phyloP scores from a whole-genome alignment of 2,797 vertebrate genomes.

The Chromis chromis region DNA sequence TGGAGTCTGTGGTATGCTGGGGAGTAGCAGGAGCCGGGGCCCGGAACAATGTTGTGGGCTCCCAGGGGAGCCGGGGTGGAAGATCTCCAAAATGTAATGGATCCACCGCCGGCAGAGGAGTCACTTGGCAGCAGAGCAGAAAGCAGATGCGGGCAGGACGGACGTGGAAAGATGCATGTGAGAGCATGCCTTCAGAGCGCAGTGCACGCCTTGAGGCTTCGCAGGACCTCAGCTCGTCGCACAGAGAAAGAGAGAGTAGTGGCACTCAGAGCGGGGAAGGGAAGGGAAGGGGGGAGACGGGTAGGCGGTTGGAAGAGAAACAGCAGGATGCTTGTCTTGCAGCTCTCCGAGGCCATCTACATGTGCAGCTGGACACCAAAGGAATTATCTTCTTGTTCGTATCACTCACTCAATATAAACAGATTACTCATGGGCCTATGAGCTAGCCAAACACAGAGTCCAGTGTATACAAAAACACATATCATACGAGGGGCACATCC shows the following conservation, averaged over 20 bases:
- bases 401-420: slow-evolving; percentile 77
- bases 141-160: slow-evolving; percentile 60
- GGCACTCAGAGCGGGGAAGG: slow-evolving; percentile 14
- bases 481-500: slow-evolving; percentile 65
- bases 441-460: slow-evolving; percentile 66
- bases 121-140: slow-evolving; percentile 59
- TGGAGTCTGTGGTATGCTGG: slow-evolving; percentile 71
- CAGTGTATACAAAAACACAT: slow-evolving; percentile 73
- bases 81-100: slow-evolving; percentile 73
- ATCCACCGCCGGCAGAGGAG: slow-evolving; percentile 60
- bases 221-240: slow-evolving; percentile 44
- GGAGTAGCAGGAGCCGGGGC: slow-evolving; percentile 62
- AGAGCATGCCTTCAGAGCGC: slow-evolving; percentile 57
- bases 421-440: slow-evolving; percentile 70
- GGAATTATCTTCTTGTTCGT: slow-evolving; percentile 66
- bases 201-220: slow-evolving; percentile 55
- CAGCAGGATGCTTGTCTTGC: slow-evolving; percentile 67
- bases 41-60: slow-evolving; percentile 60
- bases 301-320: slow-evolving; percentile 53
- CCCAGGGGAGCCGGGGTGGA: slow-evolving; percentile 69
- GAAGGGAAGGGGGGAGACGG: slow-evolving; percentile 9
- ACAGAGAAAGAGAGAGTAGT: slow-evolving; percentile 32
- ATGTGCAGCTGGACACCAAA: slow-evolving; percentile 75
- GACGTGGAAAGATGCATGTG: slow-evolving; percentile 55
- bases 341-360: slow-evolving; percentile 55